Evolutionary conservation across 1,140 invertebrate genomes (phyloP), one percentile per base, ranked within the genome.

Genomic region (Leptinotarsa texana): DNA sequence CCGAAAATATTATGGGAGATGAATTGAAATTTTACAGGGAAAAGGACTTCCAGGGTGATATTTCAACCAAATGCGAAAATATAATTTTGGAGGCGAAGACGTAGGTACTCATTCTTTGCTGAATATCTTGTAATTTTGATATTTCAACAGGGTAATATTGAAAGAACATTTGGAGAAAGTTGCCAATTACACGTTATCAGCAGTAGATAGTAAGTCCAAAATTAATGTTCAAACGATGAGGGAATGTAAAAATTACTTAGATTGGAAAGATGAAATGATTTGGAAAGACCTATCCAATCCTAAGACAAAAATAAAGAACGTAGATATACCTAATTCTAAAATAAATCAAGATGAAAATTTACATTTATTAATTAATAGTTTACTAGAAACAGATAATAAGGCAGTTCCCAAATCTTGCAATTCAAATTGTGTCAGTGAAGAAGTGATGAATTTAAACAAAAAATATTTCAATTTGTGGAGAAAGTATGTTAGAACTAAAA

Each of bases 401-500:
- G 17, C 18, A 33, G 15, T 24, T 15, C 18, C 5, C 4, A 24
- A 22, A 24, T 42, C 33, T 42, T 42, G 8, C 11, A 42, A 42
- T 42, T 11, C 33, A 42, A 42, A 11, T 42, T 42, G 33, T 8
- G 1, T 42, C 8, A 11, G 33, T 42, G 33, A 42, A 11, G 33
- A 42, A 42, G 33, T 42, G 8, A 42, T 42, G 5, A 66, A 69
- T 57, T 71, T 75, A 63, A 24, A 63, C 11, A 67, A 71, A 69
- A 74, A 74, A 70, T 76, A 74, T 51, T 80, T 80, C 62, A 15
- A 63, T 48, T 72, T 72, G 47, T 80, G 78, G 78, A 76, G 63
- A 61, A 49, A 63, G 15, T 17, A 15, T 51, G 71, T 78, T 0
- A 24, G 49, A 68, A n/a, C 11, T 4, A 72, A 75, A 69, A 57